phyloP scores from a whole-genome alignment of 2,888 invertebrate species.

The Agrilus biguttatus region DNA sequence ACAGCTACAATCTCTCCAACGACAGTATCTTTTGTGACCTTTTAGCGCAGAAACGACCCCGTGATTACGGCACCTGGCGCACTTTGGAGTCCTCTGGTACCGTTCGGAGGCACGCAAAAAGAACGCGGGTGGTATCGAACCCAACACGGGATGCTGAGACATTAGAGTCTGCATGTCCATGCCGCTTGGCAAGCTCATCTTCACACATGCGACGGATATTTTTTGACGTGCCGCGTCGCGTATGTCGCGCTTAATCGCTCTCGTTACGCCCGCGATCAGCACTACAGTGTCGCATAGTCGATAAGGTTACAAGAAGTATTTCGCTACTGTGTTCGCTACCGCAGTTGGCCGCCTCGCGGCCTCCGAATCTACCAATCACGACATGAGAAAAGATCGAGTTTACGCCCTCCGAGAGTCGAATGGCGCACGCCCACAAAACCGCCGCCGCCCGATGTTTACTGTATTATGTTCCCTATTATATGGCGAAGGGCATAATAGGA shows the following conservation, averaged over 20 bases:
- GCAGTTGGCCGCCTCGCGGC: constrained; percentile 28
- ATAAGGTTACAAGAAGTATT: not conserved
- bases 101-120: constrained; percentile 79
- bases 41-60: constrained; percentile 93
- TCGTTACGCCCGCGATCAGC: not conserved
- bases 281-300: not conserved
- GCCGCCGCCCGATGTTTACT: constrained; percentile 23
- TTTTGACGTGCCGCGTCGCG: not conserved
- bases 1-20: constrained; percentile 95
- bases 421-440: constrained; percentile 9
- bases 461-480: constrained; percentile 27
- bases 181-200: constrained; percentile 68
- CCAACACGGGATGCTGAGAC: constrained; percentile 72
- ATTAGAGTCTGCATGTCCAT: constrained; percentile 77
- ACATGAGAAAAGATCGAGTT: constrained; percentile 1
- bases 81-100: constrained; percentile 93
- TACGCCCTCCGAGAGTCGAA: constrained; percentile 15
- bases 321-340: constrained; percentile 16
- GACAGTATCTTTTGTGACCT: constrained; percentile 90
- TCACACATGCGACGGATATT: constrained; percentile 14
- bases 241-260: not conserved
- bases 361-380: constrained; percentile 25
- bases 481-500: constrained; percentile 26
- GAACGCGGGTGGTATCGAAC: constrained; percentile 72
- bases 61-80: constrained; percentile 94